Conservation (phyloP, 2,113 vertebrate species). For the Montifringilla adamsi region DNA sequence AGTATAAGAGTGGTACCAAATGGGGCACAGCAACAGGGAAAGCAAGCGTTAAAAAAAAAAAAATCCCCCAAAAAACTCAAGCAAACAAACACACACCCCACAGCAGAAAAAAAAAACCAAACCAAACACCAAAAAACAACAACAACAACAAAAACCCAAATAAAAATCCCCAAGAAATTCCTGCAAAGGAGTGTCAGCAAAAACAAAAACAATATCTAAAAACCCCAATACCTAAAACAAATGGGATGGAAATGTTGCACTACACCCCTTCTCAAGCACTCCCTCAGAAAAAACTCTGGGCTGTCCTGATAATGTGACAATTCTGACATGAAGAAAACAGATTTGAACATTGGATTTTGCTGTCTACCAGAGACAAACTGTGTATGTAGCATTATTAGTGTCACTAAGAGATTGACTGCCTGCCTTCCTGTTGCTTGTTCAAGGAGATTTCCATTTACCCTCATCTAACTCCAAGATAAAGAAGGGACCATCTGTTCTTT, state of each 20-base stretch:
- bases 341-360: not conserved
- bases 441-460: slow-evolving; percentile 57
- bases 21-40: not conserved
- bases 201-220: not conserved
- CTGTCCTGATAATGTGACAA: not conserved
- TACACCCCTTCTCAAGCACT: not conserved
- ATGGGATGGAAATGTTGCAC: not conserved
- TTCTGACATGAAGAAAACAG: not conserved
- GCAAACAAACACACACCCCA: not conserved
- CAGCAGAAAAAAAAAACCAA: not conserved
- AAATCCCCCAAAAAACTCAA: not conserved
- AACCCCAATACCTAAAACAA: not conserved
- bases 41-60: not conserved
- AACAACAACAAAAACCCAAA: too few relatives aligned
- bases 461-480: slow-evolving; percentile 58
- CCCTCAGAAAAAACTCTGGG: not conserved
- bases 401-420: slow-evolving; percentile 45
- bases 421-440: slow-evolving; percentile 46
- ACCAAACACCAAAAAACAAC: not conserved
- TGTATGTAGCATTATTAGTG: slow-evolving; percentile 11
- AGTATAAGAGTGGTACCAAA: not conserved
- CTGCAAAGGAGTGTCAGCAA: not conserved
- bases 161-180: not conserved
- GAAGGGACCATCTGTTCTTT: slow-evolving; percentile 57
- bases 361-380: not conserved